phyloP scores from a whole-genome alignment of 2,888 invertebrate genomes.

The Nemapogon koenigi region DNA sequence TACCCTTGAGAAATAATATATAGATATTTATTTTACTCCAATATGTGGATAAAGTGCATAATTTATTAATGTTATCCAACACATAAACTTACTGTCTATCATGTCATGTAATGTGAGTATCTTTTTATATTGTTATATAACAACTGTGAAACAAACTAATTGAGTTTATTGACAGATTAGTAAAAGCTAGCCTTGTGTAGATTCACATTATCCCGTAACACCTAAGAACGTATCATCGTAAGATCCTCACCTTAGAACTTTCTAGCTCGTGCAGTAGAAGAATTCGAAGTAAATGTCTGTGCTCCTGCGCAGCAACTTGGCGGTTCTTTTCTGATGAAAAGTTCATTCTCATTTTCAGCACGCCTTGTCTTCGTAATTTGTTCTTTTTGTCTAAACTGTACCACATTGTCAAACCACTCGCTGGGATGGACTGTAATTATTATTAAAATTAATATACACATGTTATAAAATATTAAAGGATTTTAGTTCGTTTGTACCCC shows the following conservation, averaged over 20 bases:
- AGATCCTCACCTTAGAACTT: slow-evolving; percentile 74
- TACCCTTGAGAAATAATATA: too few relatives aligned
- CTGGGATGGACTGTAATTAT: slow-evolving; percentile 79
- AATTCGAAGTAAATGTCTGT: slow-evolving; percentile 78
- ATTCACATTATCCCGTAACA: too few relatives aligned
- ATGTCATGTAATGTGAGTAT: too few relatives aligned
- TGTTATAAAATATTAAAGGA: not conserved
- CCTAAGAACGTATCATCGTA: too few relatives aligned
- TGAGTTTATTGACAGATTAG: too few relatives aligned
- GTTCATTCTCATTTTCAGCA: slow-evolving; percentile 81
- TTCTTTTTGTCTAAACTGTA: slow-evolving; percentile 86
- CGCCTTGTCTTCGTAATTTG: slow-evolving; percentile 84
- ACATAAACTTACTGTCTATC: too few relatives aligned
- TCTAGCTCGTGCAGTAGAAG: slow-evolving; percentile 82
- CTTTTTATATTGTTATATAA: too few relatives aligned
- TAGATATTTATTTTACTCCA: too few relatives aligned
- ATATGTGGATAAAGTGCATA: too few relatives aligned
- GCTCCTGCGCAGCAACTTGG: slow-evolving; percentile 85
- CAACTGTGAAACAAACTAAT: too few relatives aligned
- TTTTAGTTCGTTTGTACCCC: not conserved
- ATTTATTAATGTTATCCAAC: too few relatives aligned
- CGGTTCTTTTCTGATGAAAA: slow-evolving; percentile 88
- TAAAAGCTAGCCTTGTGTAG: too few relatives aligned
- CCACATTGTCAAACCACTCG: slow-evolving; percentile 93
- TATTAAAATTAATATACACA: not conserved